These are phyloP conservation scores for Malachius bipustulatus DNA, from an alignment of 2,888 invertebrate genomes.

Conservation along the genomic window DNA sequence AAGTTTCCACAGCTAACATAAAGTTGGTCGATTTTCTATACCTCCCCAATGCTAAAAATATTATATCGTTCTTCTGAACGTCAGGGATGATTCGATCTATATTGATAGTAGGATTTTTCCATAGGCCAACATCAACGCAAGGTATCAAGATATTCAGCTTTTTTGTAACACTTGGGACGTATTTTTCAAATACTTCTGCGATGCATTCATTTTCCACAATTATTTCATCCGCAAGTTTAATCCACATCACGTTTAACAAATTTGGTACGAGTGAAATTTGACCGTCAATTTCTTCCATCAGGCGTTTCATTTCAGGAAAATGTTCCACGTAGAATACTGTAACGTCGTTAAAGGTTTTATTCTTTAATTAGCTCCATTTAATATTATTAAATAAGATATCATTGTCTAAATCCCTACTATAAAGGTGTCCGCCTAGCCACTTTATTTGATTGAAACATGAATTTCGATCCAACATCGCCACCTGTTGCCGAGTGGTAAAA, in stretches of 20 bases:
- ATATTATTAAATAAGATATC: too few species aligned
- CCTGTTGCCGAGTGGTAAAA: too few species aligned
- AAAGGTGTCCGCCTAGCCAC: too few species aligned
- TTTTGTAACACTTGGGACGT: constrained; percentile 25
- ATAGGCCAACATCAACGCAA: constrained; percentile 29
- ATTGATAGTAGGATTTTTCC: constrained; percentile 27
- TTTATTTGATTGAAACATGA: too few species aligned
- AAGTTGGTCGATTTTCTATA: constrained; percentile 30
- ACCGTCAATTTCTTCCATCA: too few species aligned
- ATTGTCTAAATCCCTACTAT: too few species aligned
- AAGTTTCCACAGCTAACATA: constrained; percentile 28
- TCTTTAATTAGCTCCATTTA: too few species aligned
- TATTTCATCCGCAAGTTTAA: constrained; percentile 30
- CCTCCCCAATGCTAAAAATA: constrained; percentile 30
- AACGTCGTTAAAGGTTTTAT: constrained; percentile 24
- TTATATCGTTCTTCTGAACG: constrained; percentile 24
- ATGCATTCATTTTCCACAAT: constrained; percentile 29
- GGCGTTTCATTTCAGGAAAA: too few species aligned
- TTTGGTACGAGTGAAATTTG: constrained; percentile 26
- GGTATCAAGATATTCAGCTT: constrained; percentile 26
- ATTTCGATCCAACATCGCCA: too few species aligned
- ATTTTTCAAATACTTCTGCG: constrained; percentile 28
- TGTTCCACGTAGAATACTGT: constrained; percentile 28
- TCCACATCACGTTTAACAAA: constrained; percentile 25
- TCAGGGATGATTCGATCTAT: constrained; percentile 30